Base-by-base conservation (phyloP, 2,113 vertebrate species). In the Solea solea region DNA sequence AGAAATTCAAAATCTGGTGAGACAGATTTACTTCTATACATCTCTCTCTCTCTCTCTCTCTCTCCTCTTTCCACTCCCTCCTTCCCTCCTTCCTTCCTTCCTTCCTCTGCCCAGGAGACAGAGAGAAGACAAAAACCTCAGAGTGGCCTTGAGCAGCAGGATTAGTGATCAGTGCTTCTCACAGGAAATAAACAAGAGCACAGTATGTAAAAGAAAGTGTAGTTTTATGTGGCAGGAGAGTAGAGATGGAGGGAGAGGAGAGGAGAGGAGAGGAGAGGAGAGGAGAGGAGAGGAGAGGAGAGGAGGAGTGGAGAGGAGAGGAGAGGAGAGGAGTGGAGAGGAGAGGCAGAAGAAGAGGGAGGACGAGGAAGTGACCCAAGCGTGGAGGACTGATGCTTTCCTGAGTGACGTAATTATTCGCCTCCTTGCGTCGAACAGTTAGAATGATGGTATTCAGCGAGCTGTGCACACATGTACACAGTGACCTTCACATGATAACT, bases 351-450 rank as follows among this genome's bases (percentile, higher is more conserved):
- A 13, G 14, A 50, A 40, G 55, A 51, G 69, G 64, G 75, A 70
- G 82, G 86, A 83, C 76, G 69, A 70, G 83, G 64, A 77, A 87
- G 78, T 76, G 87, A 88, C 86, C 86, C 86, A 83, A 85, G 84
- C 86, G 65, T 88, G 86, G 88, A 90, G 88, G 89, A 91, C 89
- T 88, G 88, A 92, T 88, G 84, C 83, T 76, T 89, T 89, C 84
- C 81, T 89, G 88, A 91, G 89, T 92, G 90, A 91, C 89, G 80
- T 89, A 90, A 92, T 92, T 88, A 91, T 88, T 87, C 86, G 86
- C 88, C 81, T 88, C 81, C 81, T 64, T 88, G 86, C 76, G 10
- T 85, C 34, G 59, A 65, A 83, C 86, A 64, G 80, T 86, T 87
- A 85, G 83, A 90, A 90, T 84, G 90, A 91, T 90, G 87, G 88